These are phyloP conservation scores for Iguana delicatissima DNA, from an alignment of 2,797 vertebrate genomes.

Conservation along the genomic window DNA sequence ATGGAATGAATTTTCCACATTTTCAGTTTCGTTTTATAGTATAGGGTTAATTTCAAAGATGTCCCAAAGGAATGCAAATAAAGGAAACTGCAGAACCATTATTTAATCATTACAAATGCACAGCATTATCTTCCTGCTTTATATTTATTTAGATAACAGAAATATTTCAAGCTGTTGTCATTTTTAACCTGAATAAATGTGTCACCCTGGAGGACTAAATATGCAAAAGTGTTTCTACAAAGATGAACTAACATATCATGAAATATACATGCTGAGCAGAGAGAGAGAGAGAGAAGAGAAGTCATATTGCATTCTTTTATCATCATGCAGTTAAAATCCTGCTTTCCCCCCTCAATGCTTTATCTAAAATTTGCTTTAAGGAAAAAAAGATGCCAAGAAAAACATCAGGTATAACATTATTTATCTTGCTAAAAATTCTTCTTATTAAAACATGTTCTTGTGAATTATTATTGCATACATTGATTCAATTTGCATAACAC, in stretches of 20 bases:
- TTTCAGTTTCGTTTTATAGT: conserved; percentile 63
- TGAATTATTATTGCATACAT: background rate
- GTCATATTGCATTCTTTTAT: conserved; percentile 41
- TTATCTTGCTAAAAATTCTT: conserved; percentile 35
- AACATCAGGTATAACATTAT: conserved; percentile 34
- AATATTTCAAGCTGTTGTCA: conserved; percentile 55
- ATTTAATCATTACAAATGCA: conserved; percentile 61
- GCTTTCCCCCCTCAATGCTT: conserved; percentile 16
- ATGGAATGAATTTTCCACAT: conserved; percentile 39
- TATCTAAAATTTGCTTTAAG: conserved; percentile 38
- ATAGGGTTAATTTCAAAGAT: conserved; percentile 52
- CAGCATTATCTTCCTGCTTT: conserved; percentile 36
- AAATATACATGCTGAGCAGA: conserved; percentile 39
- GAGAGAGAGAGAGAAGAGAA: conserved; percentile 31
- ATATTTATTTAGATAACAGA: conserved; percentile 51
- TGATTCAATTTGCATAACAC: conserved; percentile 12
- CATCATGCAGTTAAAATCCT: conserved; percentile 10
- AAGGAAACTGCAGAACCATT: conserved; percentile 51
- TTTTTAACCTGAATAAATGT: conserved; percentile 62
- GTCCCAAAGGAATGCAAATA: conserved; percentile 59
- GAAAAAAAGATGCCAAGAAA: conserved; percentile 24
- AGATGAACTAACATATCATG: conserved; percentile 5
- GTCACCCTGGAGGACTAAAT: conserved; percentile 26
- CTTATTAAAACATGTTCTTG: background rate
- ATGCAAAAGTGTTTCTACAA: conserved; percentile 27